Evolutionary conservation across 2,888 invertebrate species (phyloP), one percentile per base, ranked within the genome.

Genomic region (Hemithea aestivaria): DNA sequence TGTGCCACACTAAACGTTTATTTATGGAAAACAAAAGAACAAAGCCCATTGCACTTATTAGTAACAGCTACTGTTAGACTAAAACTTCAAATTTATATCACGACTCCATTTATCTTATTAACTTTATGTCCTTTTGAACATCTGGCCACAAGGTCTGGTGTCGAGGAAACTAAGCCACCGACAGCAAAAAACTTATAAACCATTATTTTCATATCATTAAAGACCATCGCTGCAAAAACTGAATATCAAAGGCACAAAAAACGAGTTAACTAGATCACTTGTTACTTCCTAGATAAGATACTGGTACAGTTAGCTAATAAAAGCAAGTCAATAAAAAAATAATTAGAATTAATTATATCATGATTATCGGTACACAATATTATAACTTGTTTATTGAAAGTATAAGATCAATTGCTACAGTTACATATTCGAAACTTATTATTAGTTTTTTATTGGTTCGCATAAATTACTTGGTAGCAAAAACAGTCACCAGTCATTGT

Each of bases 81-180:
- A n/a, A n/a, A n/a, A 43, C 59, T 66, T 62, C 61, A 57, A 48
- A 4, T 16, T 16, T 16, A 16, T 16, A 16, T 16, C 16, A 16
- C 16, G 3, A 16, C 16, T 42, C 39, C 48, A 60, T 10, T 66
- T 56, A 7, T n/a, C 22, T 45, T 45, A 46, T 10, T 71, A 67
- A 43, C 69, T 75, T 58, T 58, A 54, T 52, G 70, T 53, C 26
- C 49, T 42, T 40, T 37, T 42, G 56, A 71, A 77, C 80, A 82
- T 79, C 80, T 82, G 80, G 79, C 61, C 67, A 50, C 82, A 79
- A 80, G 81, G 80, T 73, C 73, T 74, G 60, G 64, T 70, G 79
- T 73, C 71, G 73, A 77, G 81, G 80, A 81, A 83, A 78, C 74
- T 50, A 43, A 65, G 58, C 50, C 61, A 42, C 56, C 66, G 61